Base-by-base conservation (phyloP, 1,140 invertebrate species). In the Ladona fulva region DNA sequence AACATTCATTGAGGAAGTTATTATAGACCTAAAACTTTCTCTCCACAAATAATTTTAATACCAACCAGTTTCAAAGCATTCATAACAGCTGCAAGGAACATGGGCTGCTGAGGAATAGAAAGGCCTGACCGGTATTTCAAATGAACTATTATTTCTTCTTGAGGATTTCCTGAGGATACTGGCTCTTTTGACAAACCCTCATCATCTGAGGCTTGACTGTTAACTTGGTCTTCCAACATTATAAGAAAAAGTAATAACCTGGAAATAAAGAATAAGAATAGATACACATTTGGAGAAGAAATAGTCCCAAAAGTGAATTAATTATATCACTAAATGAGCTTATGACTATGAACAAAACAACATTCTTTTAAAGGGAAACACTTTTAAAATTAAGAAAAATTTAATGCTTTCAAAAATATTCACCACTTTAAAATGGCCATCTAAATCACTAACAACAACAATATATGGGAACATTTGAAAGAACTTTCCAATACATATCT, bases 41-140 rank as follows among this genome's bases (percentile, higher is more conserved):
- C 8, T 37, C 29, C 8, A 37, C 29, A 37, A 5, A 8, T 8
- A 37, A 66, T 5, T 3, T 24, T 59, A 24, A 78, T 42, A 81
- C 78, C 77, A 80, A 87, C 87, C 80, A 87, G 81, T 83, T 90
- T 89, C 66, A 97, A 85, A 22, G 94, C 94, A 81, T 89, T 93
- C 74, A 95, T 84, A 77, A 97, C 89, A 73, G 93, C 92, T 25
- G 92, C 90, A 24, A 96, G 84, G 83, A 97, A 96, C 89, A 97
- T 94, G 24, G 93, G 90, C 84, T 97, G 95, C 81, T 94, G 91
- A 44, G 92, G 90, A 79, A 94, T 91, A 29, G 90, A 83, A 59
- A 90, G 87, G 37, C 90, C 91, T 79, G 88, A 86, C 75, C 90
- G 82, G 80, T 92, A 92, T 80, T 91, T 90, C 0, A 90, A 85